Conservation (phyloP, 2,888 invertebrate species). For the Drosophila suboccidentalis region DNA sequence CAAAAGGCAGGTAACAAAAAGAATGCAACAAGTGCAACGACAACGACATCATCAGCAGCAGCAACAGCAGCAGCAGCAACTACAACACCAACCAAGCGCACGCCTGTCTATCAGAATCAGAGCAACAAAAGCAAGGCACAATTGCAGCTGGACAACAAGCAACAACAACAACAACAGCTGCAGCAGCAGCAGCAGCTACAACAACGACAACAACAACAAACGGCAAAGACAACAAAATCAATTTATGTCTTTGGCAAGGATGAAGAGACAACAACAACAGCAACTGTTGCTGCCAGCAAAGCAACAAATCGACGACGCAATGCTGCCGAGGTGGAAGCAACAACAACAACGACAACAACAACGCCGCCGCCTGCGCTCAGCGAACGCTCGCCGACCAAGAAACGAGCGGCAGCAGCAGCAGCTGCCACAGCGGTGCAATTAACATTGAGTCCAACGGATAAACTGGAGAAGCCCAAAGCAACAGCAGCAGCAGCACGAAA, state of each 20-base stretch:
- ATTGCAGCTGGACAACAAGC: conserved; percentile 44
- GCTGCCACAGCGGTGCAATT: conserved; percentile 83
- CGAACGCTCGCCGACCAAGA: conserved; percentile 71
- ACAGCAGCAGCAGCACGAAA: conserved; percentile 50
- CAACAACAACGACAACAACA: conserved; percentile 41
- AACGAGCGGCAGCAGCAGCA: conserved; percentile 70
- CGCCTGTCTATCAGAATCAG: conserved; percentile 87
- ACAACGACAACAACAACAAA: conserved; percentile 3
- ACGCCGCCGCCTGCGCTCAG: conserved; percentile 62
- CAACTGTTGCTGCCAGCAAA: conserved; percentile 35
- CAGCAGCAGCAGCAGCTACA: conserved; percentile 4
- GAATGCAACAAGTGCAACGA: conserved; percentile 16
- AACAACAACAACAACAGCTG: conserved; percentile 74
- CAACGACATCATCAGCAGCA: conserved; percentile 23
- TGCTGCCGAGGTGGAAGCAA: conserved; percentile 10
- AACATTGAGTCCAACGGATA: conserved; percentile 85
- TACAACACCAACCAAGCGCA: conserved; percentile 75
- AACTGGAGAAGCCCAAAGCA: conserved; percentile 84
- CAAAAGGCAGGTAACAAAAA: conserved; percentile 46
- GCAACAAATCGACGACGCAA: conserved; percentile 85
- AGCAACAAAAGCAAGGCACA: conserved; percentile 37
- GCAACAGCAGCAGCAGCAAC: conserved; percentile 13
- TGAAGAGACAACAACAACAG: conserved; percentile 85
- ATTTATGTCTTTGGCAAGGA: conserved; percentile 91
- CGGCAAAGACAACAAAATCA: conserved; percentile 81